Evolutionary conservation across 2,888 invertebrate genomes (phyloP).

Genomic region (Nymphalis c-album): DNA sequence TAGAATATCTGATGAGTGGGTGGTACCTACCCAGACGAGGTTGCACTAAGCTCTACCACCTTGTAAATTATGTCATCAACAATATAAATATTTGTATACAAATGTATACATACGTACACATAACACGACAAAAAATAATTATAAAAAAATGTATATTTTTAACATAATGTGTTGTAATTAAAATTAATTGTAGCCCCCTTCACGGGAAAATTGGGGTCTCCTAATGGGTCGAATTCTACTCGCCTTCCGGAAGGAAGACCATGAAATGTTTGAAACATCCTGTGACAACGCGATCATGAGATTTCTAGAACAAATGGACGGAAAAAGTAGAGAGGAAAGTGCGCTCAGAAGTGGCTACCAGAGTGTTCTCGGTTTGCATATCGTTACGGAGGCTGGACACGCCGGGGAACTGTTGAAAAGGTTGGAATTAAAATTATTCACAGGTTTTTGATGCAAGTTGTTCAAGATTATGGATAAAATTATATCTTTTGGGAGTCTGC

Average conservation of each 20-base stretch:
- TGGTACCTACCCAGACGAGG: no score
- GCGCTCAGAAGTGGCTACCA: conserved; percentile 72
- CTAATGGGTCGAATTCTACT: conserved; percentile 87
- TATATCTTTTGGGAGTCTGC: no score
- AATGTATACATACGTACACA: no score
- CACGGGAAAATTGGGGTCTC: conserved; percentile 86
- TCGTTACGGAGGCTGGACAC: conserved; percentile 67
- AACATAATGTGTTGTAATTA: not conserved
- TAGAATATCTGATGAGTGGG: no score
- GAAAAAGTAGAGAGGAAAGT: conserved; percentile 66
- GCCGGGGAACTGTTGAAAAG: conserved; percentile 61
- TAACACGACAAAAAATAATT: no score
- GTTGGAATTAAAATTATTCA: conserved; percentile 45
- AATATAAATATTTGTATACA: no score
- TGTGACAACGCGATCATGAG: conserved; percentile 65
- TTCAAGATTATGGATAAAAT: no score
- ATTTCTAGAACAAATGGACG: conserved; percentile 65
- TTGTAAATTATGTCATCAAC: no score
- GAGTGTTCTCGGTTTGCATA: conserved; percentile 71
- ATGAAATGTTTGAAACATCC: conserved; percentile 57
- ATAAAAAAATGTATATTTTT: no score
- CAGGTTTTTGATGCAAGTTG: no score
- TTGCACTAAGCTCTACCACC: no score
- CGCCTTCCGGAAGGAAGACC: conserved; percentile 74
- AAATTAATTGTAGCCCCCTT: conserved; percentile 56